Conservation (phyloP, 1,140 invertebrate species). For the Notospermus geniculatus region DNA sequence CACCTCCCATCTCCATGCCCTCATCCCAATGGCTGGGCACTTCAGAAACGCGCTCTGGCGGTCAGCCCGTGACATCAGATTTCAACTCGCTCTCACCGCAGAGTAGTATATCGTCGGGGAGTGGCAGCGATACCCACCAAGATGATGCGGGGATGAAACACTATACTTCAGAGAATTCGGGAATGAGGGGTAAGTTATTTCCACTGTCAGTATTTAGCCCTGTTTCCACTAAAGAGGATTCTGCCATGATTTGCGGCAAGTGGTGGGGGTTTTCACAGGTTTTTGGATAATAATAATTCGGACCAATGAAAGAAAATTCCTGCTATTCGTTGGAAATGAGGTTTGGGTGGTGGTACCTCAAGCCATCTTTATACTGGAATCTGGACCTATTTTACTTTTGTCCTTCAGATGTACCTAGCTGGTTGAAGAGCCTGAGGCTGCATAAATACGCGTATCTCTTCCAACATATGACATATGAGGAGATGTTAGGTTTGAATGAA, state of each 20-base stretch:
- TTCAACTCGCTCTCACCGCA: slow-evolving; percentile 62
- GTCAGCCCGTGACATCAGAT: slow-evolving; percentile 72
- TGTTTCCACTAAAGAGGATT: too few species aligned
- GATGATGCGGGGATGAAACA: slow-evolving; percentile 53
- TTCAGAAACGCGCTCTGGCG: slow-evolving; percentile 51
- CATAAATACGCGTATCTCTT: slow-evolving; percentile 94
- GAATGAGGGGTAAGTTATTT: slow-evolving; percentile 57
- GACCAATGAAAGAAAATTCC: not conserved
- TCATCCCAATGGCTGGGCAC: not conserved
- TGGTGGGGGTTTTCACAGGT: too few species aligned
- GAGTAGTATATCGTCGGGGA: slow-evolving; percentile 63
- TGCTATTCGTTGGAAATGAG: not conserved
- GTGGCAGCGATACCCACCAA: slow-evolving; percentile 75
- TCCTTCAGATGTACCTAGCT: slow-evolving; percentile 69
- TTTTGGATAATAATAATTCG: too few species aligned
- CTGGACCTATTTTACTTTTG: not conserved
- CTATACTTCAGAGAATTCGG: slow-evolving; percentile 17
- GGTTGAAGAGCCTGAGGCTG: slow-evolving; percentile 88
- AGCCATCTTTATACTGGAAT: not conserved
- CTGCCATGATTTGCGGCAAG: too few species aligned
- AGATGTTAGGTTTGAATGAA: slow-evolving; percentile 88
- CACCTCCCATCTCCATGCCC: slow-evolving; percentile 30
- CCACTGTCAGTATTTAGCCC: too few species aligned
- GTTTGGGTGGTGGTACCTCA: not conserved
- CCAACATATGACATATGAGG: slow-evolving; percentile 84